Conservation (phyloP, 1,140 invertebrate species). For the Delia radicum region DNA sequence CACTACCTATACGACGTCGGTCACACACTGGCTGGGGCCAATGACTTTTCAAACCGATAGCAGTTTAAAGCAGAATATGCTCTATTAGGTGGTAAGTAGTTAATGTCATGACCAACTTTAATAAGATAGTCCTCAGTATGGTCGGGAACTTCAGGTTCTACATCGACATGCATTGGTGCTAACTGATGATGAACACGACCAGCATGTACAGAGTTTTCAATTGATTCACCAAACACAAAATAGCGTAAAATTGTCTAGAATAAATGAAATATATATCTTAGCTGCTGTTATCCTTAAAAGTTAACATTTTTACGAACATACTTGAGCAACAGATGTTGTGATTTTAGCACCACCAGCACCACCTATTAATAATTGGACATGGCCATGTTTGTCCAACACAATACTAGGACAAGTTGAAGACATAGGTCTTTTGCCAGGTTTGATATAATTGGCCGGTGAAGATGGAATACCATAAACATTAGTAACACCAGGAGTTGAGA, state of each 20-base stretch:
- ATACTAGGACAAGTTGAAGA: slow-evolving; percentile 92
- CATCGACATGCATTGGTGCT: slow-evolving; percentile 74
- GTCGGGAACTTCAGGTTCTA: slow-evolving; percentile 46
- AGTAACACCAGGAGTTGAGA: slow-evolving; percentile 75
- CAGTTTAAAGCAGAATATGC: slow-evolving; percentile 60
- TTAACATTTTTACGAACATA: slow-evolving; percentile 45
- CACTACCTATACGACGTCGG: slow-evolving; percentile 58
- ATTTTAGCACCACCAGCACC: slow-evolving; percentile 92
- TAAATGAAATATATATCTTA: background rate
- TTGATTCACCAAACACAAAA: slow-evolving; percentile 70
- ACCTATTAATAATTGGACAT: slow-evolving; percentile 80
- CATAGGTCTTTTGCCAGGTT: slow-evolving; percentile 84
- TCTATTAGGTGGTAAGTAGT: slow-evolving; percentile 52
- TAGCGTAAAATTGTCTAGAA: slow-evolving; percentile 70
- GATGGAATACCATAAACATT: slow-evolving; percentile 82
- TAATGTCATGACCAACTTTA: slow-evolving; percentile 55
- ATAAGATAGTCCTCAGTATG: slow-evolving; percentile 43
- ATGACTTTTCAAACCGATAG: slow-evolving; percentile 49
- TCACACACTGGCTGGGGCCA: slow-evolving; percentile 53
- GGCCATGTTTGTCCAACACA: slow-evolving; percentile 70
- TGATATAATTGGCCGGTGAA: slow-evolving; percentile 79
- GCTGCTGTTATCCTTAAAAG: too few species aligned
- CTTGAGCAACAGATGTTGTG: slow-evolving; percentile 71
- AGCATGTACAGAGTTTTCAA: slow-evolving; percentile 80
- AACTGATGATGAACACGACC: slow-evolving; percentile 92